A percentile compares a stretch with the other conserved stretches of the same genome.
Conservation (phyloP, 2,888 invertebrate genomes). For the Sepioteuthis lessoniana region DNA sequence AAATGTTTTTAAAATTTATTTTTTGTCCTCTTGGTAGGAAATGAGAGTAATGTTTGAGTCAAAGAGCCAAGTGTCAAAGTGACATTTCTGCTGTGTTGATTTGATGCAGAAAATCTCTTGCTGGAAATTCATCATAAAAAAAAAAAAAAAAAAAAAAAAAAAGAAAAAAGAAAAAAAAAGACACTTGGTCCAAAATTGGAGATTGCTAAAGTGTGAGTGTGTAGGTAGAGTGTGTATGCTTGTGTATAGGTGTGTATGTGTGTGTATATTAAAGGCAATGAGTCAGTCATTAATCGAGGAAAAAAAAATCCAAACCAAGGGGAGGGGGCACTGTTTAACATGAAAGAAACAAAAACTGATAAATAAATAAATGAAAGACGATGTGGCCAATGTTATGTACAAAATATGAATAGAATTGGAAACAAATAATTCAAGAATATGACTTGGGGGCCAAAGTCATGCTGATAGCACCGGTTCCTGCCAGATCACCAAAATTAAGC, state of each 20-base stretch:
- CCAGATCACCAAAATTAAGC: too few relatives aligned
- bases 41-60: background rate
- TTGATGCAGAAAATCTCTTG: background rate
- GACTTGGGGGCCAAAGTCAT: too few relatives aligned
- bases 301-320: background rate
- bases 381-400: background rate
- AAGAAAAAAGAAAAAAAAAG: too few relatives aligned
- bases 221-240: background rate
- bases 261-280: background rate
- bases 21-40: background rate
- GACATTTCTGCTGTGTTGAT: background rate
- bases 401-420: background rate
- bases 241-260: slow-evolving; percentile 34
- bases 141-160: too few relatives aligned
- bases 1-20: background rate
- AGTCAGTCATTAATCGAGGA: background rate
- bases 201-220: too few relatives aligned
- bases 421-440: too few relatives aligned
- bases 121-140: background rate
- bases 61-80: background rate
- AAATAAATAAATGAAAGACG: background rate
- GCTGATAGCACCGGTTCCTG: too few relatives aligned
- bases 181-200: background rate
- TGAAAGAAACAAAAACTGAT: background rate
- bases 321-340: background rate